Base-by-base conservation (phyloP, 2,113 vertebrate species). In the Trichechus manatus region DNA sequence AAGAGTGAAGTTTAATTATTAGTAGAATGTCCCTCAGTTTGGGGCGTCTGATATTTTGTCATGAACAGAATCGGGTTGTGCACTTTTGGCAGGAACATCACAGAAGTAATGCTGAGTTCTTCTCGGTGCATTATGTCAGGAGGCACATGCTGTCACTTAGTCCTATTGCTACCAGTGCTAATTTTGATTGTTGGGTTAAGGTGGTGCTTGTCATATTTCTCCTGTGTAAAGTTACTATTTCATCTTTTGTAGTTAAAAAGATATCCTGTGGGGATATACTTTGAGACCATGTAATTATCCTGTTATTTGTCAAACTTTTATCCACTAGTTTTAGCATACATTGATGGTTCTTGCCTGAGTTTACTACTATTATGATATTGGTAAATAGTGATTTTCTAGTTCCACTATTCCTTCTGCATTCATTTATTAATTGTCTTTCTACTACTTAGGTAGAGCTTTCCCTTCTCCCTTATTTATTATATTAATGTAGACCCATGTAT, bases 381-480 rank as follows among this genome's bases (percentile, higher is more conserved):
- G 17, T 77, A 89, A 70, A 53, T 42, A 78, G 23, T 74, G 17
- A 23, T 68, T 94, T 92, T 97, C 75, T 90, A 86, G 86, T 82
- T 86, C 17, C 15, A 53, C 11, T 47, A 47, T 92, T 59, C n/a
- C 53, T 75, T 70, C 61, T 59, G 8, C 29, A 50, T 83, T 64
- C 87, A 47, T 86, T 75, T 70, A 36, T 36, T 72, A 36, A 15
- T 84, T 95, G 39, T 25, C 19, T 79, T 74, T 83, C 8, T 96
- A n/a, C 9, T 50, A 56, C 1, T n/a, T 33, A 87, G 33, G 27
- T 59, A 94, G 25, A 93, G 10, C 15, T 87, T 66, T 84, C 63
- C 14, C 17, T 93, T 91, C 25, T 91, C 59, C 5, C 59, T 91
- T 53, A 64, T 74, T 86, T 75, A 20, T 85, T 74, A 29, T 86